A percentile compares a stretch with the other conserved stretches of the same genome.
These are phyloP conservation scores for Augiades crinisus DNA, from an alignment of 2,888 invertebrate species.

Conservation along the genomic window DNA sequence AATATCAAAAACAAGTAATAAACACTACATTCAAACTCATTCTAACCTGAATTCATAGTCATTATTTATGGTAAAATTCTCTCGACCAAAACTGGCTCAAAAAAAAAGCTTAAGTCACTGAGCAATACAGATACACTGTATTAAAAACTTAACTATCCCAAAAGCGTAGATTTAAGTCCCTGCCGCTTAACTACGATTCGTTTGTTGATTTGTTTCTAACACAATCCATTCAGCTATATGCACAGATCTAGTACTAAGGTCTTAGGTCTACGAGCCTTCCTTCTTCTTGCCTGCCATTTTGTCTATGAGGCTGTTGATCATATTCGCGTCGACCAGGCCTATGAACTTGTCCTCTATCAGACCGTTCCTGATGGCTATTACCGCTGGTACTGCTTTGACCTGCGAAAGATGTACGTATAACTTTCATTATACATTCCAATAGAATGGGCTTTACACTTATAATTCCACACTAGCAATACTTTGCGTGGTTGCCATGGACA, in stretches of 20 bases:
- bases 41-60: no score
- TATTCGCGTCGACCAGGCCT: conserved; percentile 90
- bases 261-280: conserved; percentile 38
- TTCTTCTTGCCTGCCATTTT: conserved; percentile 78
- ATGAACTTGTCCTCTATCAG: conserved; percentile 93
- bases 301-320: conserved; percentile 89
- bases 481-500: no score
- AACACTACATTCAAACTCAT: no score
- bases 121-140: neutral
- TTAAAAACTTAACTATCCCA: neutral
- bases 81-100: no score
- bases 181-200: no score
- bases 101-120: no score
- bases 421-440: no score
- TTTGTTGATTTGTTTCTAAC: neutral
- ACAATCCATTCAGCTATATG: neutral
- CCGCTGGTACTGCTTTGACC: conserved; percentile 92
- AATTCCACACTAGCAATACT: no score
- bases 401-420: conserved; percentile 37
- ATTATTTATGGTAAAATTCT: no score
- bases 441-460: no score
- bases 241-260: neutral
- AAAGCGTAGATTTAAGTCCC: no score
- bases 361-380: conserved; percentile 91
- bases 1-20: no score